Percentiles rank a stretch among this genome's conserved stretches.
phyloP scores from a whole-genome alignment of 2,113 vertebrate species.

The Cricetomys ansorgei region DNA sequence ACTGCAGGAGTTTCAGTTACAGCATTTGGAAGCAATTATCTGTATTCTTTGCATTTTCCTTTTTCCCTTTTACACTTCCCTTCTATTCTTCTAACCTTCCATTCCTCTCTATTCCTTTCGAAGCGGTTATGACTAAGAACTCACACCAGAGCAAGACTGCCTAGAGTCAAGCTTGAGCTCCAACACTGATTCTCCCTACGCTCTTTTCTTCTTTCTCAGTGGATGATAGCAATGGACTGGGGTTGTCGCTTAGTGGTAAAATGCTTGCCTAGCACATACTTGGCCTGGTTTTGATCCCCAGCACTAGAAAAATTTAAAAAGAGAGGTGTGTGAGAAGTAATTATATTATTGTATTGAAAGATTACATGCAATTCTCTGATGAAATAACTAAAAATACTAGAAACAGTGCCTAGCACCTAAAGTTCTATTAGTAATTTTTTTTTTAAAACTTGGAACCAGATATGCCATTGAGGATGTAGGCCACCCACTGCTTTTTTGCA shows the following conservation, averaged over 20 bases:
- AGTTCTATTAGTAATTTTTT: not conserved
- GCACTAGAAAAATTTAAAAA: not conserved
- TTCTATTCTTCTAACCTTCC: not conserved
- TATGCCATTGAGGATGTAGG: not conserved
- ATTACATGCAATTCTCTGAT: not conserved
- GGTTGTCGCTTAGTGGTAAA: not conserved
- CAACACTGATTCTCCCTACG: too few relatives aligned
- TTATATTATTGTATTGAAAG: not conserved
- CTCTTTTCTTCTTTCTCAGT: not conserved
- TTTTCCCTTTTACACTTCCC: not conserved
- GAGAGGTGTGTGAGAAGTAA: not conserved
- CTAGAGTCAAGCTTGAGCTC: not conserved
- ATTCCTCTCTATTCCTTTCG: not conserved
- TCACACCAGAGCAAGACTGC: not conserved
- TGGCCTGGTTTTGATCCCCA: not conserved
- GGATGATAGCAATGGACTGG: not conserved
- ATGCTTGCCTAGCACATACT: not conserved
- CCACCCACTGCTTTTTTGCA: not conserved
- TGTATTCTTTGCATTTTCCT: not conserved
- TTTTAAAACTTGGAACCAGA: not conserved
- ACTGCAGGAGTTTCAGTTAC: not conserved
- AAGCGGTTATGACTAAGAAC: not conserved
- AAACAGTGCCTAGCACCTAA: not conserved
- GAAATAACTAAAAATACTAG: not conserved
- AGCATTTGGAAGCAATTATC: not conserved